Percentiles rank a stretch among this genome's conserved stretches.
These are phyloP conservation scores for Phengaris alcon DNA, from an alignment of 2,888 invertebrate genomes.

Conservation along the genomic window DNA sequence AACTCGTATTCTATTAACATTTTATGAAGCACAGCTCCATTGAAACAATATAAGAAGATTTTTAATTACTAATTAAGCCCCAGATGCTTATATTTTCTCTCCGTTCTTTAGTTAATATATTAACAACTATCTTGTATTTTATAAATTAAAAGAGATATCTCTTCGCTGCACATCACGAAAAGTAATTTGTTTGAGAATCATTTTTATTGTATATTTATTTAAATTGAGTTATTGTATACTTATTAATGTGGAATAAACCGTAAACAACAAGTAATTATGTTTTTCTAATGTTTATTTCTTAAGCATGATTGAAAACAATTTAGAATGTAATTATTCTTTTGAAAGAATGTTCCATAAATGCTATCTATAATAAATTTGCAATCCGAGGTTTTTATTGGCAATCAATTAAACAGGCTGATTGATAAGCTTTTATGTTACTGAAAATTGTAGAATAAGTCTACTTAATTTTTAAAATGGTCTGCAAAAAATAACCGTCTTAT, in stretches of 20 bases:
- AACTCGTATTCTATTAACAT: constrained; percentile 6
- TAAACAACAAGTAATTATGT: background rate
- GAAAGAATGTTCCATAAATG: no score
- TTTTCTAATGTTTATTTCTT: background rate
- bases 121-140: constrained; percentile 8
- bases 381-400: no score
- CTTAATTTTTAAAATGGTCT: no score
- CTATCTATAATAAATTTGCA: no score
- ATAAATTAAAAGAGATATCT: background rate
- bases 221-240: no score
- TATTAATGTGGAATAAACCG: background rate
- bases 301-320: no score
- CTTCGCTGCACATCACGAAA: constrained; percentile 4
- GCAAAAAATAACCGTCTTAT: no score
- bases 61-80: constrained; percentile 24
- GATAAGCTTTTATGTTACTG: no score
- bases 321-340: no score
- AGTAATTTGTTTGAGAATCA: background rate
- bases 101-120: constrained; percentile 13
- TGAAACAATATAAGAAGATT: constrained; percentile 17
- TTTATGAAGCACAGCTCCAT: background rate
- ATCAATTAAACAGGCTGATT: no score
- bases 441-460: no score
- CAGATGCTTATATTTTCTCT: constrained; percentile 19
- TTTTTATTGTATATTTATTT: background rate